These are phyloP conservation scores for Polymixis flavicincta DNA, from an alignment of 2,888 invertebrate genomes.

Conservation along the genomic window DNA sequence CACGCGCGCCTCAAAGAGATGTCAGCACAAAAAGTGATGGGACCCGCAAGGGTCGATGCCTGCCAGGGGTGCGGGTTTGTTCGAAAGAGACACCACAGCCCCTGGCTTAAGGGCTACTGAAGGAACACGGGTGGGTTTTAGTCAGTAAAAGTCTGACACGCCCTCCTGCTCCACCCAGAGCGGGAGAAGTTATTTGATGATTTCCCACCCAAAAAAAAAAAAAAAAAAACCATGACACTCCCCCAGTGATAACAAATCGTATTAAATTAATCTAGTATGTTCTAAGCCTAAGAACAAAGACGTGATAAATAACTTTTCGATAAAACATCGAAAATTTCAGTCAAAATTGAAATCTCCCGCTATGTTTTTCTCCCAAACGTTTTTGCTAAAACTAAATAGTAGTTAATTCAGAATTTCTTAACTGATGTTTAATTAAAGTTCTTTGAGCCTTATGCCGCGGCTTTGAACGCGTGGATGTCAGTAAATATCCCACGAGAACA, in stretches of 20 bases:
- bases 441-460: neutral
- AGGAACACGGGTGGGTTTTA: too few species aligned
- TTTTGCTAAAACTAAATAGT: neutral
- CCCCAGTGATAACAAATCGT: conserved; percentile 22
- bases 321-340: conserved; percentile 3
- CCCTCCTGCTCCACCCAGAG: too few species aligned
- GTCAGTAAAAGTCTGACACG: too few species aligned
- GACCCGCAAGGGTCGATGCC: too few species aligned
- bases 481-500: neutral
- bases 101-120: too few species aligned
- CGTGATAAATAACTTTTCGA: conserved; percentile 1
- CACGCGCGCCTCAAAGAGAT: too few species aligned
- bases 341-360: neutral
- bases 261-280: conserved; percentile 33
- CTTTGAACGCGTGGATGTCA: neutral
- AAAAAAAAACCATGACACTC: neutral
- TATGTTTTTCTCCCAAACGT: neutral
- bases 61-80: too few species aligned
- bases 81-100: too few species aligned
- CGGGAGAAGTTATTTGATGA: too few species aligned
- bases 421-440: neutral
- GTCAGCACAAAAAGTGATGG: too few species aligned
- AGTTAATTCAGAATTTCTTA: neutral
- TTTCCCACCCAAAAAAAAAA: too few species aligned
- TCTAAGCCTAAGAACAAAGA: conserved; percentile 6